These are phyloP conservation scores for Eristalis intricaria DNA, from an alignment of 2,888 invertebrate genomes.

Conservation along the genomic window DNA sequence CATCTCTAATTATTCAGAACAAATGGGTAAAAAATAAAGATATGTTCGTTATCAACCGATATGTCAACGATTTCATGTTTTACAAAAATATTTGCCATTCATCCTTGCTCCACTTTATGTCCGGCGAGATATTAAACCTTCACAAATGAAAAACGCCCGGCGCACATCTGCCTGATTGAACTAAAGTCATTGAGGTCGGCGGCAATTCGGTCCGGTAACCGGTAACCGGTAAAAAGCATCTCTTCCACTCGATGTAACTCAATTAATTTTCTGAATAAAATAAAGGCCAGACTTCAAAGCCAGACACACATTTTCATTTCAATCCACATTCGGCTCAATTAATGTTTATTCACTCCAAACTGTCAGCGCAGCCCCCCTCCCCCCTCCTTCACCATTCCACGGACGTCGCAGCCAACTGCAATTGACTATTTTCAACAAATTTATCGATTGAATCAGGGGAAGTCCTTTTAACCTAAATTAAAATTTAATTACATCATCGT, in stretches of 20 bases:
- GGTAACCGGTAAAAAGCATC: not conserved
- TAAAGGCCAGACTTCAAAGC: not conserved
- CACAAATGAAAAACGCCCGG: no score
- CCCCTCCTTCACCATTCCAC: not conserved
- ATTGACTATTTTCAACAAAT: constrained; percentile 52
- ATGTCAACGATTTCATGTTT: no score
- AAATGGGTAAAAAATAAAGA: no score
- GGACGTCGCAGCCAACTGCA: constrained; percentile 6
- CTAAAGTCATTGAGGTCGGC: no score
- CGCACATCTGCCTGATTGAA: no score
- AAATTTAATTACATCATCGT: constrained; percentile 70
- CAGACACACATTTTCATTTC: constrained; percentile 27
- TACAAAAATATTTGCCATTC: no score
- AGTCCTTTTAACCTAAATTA: constrained; percentile 71
- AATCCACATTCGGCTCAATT: constrained; percentile 46
- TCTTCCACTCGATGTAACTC: not conserved
- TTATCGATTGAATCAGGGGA: constrained; percentile 61
- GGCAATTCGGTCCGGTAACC: no score
- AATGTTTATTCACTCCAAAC: constrained; percentile 54
- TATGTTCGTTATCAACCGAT: no score
- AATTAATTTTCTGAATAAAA: constrained; percentile 1
- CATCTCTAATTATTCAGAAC: no score
- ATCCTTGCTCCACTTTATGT: no score
- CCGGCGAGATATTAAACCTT: no score
- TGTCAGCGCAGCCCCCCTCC: not conserved